phyloP scores from a whole-genome alignment of 1,140 invertebrate genomes.

The Cepaea nemoralis region DNA sequence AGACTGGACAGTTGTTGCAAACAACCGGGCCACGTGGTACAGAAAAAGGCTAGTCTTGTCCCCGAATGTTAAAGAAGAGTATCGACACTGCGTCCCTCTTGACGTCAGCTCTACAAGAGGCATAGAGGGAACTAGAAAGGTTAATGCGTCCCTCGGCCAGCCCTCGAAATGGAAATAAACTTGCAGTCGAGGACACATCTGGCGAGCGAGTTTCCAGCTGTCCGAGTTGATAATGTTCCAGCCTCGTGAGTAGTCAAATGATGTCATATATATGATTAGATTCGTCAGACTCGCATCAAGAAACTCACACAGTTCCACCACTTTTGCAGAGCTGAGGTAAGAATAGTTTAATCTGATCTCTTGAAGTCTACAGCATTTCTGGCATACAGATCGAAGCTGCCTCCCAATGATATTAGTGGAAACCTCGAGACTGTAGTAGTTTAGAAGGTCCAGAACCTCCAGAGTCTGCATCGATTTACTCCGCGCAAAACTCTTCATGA shows the following conservation, averaged over 20 bases:
- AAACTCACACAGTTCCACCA: not conserved
- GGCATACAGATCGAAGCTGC: not conserved
- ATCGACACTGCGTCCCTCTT: not conserved
- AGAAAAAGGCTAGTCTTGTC: not conserved
- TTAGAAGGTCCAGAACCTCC: not conserved
- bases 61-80: not conserved
- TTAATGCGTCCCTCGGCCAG: slow-evolving; percentile 5
- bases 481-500: not conserved
- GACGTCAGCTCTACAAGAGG: slow-evolving; percentile 3
- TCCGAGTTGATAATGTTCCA: not conserved
- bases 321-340: not conserved
- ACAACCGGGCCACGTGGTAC: not conserved
- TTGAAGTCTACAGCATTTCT: slow-evolving; percentile 5
- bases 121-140: not conserved
- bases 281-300: not conserved
- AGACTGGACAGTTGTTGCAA: not conserved
- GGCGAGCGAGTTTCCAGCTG: not conserved
- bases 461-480: not conserved
- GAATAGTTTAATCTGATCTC: slow-evolving; percentile 19
- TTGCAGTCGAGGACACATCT: slow-evolving; percentile 8
- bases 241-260: not conserved
- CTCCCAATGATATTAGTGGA: not conserved
- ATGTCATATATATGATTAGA: not conserved
- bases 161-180: slow-evolving; percentile 6
- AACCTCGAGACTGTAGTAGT: slow-evolving; percentile 1